Percentiles rank a stretch among this genome's conserved stretches.
phyloP scores from a whole-genome alignment of 92 coral and sea anemone species.

The Ricordea florida region DNA sequence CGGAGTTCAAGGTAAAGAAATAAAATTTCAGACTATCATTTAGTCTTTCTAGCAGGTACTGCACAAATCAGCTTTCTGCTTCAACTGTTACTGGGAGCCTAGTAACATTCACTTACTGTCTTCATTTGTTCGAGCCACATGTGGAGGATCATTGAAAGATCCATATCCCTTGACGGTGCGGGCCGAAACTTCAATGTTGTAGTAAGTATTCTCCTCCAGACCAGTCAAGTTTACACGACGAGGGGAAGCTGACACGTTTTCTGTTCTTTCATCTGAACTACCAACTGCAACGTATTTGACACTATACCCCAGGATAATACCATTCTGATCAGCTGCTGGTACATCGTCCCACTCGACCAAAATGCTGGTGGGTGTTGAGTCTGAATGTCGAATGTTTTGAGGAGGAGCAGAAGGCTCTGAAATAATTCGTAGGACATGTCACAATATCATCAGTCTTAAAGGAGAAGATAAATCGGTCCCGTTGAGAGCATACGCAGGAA shows the following conservation, averaged over 20 bases:
- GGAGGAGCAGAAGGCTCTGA: background rate
- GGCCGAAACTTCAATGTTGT: conserved; percentile 60
- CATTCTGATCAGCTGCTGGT: conserved; percentile 20
- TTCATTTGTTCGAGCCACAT: conserved; percentile 51
- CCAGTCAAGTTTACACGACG: background rate
- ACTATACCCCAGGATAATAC: conserved; percentile 20
- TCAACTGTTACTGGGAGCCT: too few species aligned
- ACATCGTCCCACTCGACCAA: conserved; percentile 2
- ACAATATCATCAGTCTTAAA: too few species aligned
- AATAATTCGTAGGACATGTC: too few species aligned
- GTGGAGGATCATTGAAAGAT: conserved; percentile 21
- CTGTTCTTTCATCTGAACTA: background rate
- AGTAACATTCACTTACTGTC: conserved; percentile 42
- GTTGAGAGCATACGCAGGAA: too few species aligned
- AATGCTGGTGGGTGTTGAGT: background rate
- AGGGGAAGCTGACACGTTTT: background rate
- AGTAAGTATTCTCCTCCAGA: conserved; percentile 41
- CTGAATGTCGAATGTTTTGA: background rate
- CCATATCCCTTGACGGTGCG: conserved; percentile 66
- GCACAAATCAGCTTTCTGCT: too few species aligned
- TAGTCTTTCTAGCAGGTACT: too few species aligned
- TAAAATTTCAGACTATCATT: too few species aligned
- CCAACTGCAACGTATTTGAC: background rate
- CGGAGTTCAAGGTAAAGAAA: too few species aligned
- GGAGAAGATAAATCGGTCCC: too few species aligned